Conservation (phyloP, 2,797 vertebrate species). For the Luscinia luscinia region DNA sequence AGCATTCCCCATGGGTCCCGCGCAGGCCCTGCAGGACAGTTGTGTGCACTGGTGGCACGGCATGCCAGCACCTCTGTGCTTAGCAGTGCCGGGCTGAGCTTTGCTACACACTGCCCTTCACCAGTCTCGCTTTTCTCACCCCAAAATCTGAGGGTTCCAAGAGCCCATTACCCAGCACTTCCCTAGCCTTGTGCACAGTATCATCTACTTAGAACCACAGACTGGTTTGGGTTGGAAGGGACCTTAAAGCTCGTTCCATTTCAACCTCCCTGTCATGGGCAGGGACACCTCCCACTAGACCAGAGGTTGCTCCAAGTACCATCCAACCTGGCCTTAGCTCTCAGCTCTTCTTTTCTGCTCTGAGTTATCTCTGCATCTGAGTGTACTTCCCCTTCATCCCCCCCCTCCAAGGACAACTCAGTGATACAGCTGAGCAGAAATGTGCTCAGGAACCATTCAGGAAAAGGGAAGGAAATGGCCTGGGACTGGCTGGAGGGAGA, state of each 20-base stretch:
- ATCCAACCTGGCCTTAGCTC: not conserved
- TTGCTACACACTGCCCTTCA: not conserved
- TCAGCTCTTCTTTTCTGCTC: not conserved
- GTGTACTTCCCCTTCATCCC: not conserved
- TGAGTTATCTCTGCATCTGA: not conserved
- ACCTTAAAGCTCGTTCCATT: not conserved
- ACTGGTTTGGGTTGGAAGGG: not conserved
- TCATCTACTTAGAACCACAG: not conserved
- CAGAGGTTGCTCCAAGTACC: not conserved
- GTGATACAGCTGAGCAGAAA: not conserved
- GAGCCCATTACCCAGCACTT: not conserved
- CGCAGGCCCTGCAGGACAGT: rapidly evolving
- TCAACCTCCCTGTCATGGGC: not conserved
- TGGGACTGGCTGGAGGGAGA: not conserved
- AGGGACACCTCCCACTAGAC: not conserved
- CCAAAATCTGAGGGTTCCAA: not conserved
- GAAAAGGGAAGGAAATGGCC: not conserved
- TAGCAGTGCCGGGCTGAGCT: rapidly evolving
- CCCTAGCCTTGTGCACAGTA: not conserved
- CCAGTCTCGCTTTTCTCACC: not conserved
- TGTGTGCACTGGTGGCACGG: not conserved
- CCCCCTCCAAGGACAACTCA: not conserved
- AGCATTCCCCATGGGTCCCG: not conserved
- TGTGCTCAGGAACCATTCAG: not conserved
- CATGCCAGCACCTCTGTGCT: not conserved